A percentile compares a stretch with the other conserved stretches of the same genome.
These are phyloP conservation scores for Kryptopterus vitreolus DNA, from an alignment of 2,797 vertebrate genomes.

Conservation along the genomic window DNA sequence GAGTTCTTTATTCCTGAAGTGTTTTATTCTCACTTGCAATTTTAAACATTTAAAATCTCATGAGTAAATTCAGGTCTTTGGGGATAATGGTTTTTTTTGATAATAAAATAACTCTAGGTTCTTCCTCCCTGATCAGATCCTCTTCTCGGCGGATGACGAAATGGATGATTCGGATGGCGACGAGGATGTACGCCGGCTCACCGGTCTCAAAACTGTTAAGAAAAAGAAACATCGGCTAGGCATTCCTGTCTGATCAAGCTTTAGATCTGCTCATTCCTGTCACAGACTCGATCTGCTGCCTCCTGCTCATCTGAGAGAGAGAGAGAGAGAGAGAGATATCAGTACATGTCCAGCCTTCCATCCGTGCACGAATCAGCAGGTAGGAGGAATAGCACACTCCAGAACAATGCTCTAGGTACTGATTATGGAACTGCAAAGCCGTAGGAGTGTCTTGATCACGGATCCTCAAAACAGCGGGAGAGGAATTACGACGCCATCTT, in stretches of 20 bases:
- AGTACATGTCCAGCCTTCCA: neutral
- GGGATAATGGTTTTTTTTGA: neutral
- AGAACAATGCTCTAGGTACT: neutral
- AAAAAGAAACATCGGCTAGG: conserved; percentile 97
- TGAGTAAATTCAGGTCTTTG: neutral
- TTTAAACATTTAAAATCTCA: too few species aligned
- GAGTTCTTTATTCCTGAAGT: too few species aligned
- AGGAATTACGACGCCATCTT: neutral
- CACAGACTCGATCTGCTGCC: conserved; percentile 37
- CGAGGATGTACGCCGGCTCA: conserved; percentile 86
- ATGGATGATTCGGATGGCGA: conserved; percentile 93
- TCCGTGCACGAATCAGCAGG: neutral
- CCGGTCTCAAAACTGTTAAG: conserved; percentile 85
- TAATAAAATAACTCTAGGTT: neutral
- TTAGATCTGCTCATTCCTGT: conserved; percentile 39
- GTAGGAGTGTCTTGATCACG: neutral
- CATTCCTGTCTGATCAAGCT: conserved; percentile 79
- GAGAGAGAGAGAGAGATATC: conserved; percentile 1
- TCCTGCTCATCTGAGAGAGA: conserved; percentile 14
- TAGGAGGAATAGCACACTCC: neutral
- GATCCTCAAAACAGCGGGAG: neutral
- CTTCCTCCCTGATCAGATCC: conserved; percentile 76
- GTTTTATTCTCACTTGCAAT: neutral
- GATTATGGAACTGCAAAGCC: neutral
- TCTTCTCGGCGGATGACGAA: conserved; percentile 96